phyloP scores from a whole-genome alignment of 2,888 invertebrate species.

The Anorthoa munda region DNA sequence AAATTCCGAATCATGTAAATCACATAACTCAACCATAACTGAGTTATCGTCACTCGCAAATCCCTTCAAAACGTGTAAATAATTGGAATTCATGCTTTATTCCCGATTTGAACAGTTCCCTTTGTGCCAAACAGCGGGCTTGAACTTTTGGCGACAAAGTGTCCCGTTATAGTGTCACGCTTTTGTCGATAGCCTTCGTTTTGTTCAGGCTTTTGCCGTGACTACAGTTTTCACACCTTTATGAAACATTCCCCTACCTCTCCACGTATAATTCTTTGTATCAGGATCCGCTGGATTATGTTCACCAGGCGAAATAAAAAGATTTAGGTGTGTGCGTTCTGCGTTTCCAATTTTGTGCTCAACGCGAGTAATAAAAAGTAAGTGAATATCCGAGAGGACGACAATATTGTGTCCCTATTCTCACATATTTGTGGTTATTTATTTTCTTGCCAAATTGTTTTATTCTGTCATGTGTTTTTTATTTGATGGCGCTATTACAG shows the following conservation, averaged over 20 bases:
- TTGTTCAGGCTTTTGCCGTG: not conserved
- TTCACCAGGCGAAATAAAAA: constrained; percentile 33
- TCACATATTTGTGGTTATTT: constrained; percentile 35
- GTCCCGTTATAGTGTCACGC: constrained; percentile 18
- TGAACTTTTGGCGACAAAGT: constrained; percentile 18
- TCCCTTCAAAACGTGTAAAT: constrained; percentile 19
- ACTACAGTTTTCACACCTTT: constrained; percentile 18
- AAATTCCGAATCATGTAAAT: constrained; percentile 22
- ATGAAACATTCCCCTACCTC: not conserved
- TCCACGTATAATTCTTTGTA: constrained; percentile 28
- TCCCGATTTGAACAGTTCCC: constrained; percentile 19
- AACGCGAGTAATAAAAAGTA: constrained; percentile 37
- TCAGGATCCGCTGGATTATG: constrained; percentile 37
- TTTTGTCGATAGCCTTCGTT: constrained; percentile 27
- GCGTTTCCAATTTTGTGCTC: constrained; percentile 41
- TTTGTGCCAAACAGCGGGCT: constrained; percentile 41
- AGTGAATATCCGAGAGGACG: constrained; percentile 42
- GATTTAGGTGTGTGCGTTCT: constrained; percentile 19
- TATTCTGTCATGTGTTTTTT: constrained; percentile 22
- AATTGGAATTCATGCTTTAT: constrained; percentile 45
- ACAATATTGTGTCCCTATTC: constrained; percentile 28
- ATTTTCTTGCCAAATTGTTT: constrained; percentile 22
- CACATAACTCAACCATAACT: constrained; percentile 32
- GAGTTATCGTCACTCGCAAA: constrained; percentile 1
- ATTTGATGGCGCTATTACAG: constrained; percentile 10